Percentiles rank a stretch among this genome's conserved stretches.
These are phyloP conservation scores for Adrianichthys oophorus DNA, from an alignment of 2,797 vertebrate species.

Conservation along the genomic window DNA sequence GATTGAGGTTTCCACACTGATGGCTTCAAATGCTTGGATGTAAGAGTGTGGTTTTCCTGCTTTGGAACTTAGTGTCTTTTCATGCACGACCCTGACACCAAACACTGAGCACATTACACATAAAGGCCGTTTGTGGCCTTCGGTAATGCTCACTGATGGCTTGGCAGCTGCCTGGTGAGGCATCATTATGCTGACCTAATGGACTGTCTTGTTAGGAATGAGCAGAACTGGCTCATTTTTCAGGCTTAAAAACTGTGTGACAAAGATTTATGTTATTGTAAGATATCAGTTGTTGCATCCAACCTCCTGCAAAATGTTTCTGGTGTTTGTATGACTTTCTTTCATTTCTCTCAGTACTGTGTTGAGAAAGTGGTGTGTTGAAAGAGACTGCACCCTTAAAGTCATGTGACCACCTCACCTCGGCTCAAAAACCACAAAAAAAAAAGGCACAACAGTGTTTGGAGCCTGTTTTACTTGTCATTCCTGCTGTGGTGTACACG, in stretches of 20 bases:
- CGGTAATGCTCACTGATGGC: slow-evolving; percentile 49
- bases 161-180: slow-evolving; percentile 52
- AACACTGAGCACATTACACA: slow-evolving; percentile 50
- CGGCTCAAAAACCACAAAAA: too few species aligned
- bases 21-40: slow-evolving; percentile 70
- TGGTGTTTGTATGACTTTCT: not conserved
- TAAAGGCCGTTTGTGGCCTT: slow-evolving; percentile 58
- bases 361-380: not conserved
- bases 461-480: too few species aligned
- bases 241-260: slow-evolving; percentile 28
- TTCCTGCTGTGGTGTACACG: too few species aligned
- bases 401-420: not conserved
- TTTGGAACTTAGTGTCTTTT: slow-evolving; percentile 67
- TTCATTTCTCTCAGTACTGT: too few species aligned
- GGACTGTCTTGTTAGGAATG: slow-evolving; percentile 53
- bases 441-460: too few species aligned
- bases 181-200: slow-evolving; percentile 54
- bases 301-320: slow-evolving; percentile 46
- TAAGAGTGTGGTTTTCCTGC: slow-evolving; percentile 65
- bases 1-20: slow-evolving; percentile 60
- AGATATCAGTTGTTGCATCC: slow-evolving; percentile 55
- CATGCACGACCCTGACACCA: slow-evolving; percentile 64
- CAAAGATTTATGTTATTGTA: slow-evolving; percentile 55
- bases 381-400: not conserved
- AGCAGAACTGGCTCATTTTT: slow-evolving; percentile 42